Evolutionary conservation across 1,140 invertebrate species (phyloP), one percentile per base, ranked within the genome.

Genomic region (Trachymyrmex septentrionalis): DNA sequence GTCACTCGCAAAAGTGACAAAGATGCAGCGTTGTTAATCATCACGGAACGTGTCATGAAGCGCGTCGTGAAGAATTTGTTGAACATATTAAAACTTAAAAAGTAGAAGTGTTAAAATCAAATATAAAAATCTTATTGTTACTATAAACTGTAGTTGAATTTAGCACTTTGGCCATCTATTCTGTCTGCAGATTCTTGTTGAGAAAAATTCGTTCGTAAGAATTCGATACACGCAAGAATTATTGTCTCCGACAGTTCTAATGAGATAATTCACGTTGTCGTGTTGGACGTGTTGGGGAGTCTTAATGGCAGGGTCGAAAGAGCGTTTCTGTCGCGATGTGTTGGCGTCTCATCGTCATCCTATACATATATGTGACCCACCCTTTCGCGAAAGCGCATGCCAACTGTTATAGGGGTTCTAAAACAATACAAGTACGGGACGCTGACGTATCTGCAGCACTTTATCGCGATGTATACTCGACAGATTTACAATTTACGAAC

Each of bases 381-480:
- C 38, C 38, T 61, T 73, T 38, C 55, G 12, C 38, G 38, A 61
- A 27, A 57, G 30, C 67, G 67, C 38, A 73, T 59, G 66, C 59
- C 69, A 48, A 84, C 80, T 84, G 67, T 84, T 84, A 73, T 34
- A 84, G 24, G 38, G 67, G 44, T 73, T 84, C 38, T 84, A 84
- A 84, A 84, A 84, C 80, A 84, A 84, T 84, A 73, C 80, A 48
- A 61, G 80, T 24, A 30, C 38, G n/a, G 53, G 21, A 72, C 44
- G 76, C 61, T 66, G 75, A 66, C 69, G 64, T 72, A 72, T 82
- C 50, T 82, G 27, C 38, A 84, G 55, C 80, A 73, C 55, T 84
- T 84, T 84, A 84, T 84, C 67, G 67, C 55, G 80, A 48, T 59
- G 57, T 73, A 73, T 50, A 50, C 69, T 61, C 80, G 66, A 48